These are phyloP conservation scores for Chloropsis cyanopogon DNA, from an alignment of 2,113 vertebrate species.

Conservation along the genomic window DNA sequence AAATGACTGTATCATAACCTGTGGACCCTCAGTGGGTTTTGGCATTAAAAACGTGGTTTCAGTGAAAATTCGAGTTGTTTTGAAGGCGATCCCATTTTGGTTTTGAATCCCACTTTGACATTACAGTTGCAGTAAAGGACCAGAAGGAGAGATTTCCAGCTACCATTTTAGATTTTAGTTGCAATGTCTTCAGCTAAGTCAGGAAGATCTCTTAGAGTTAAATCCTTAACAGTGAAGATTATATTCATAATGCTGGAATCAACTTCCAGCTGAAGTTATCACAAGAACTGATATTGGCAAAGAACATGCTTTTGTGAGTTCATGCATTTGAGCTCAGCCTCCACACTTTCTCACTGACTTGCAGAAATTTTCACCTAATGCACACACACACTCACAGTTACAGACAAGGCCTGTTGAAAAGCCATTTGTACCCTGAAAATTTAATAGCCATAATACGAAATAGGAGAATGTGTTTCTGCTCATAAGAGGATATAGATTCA, in stretches of 20 bases:
- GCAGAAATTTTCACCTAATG: not conserved
- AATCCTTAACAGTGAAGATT: not conserved
- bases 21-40: not conserved
- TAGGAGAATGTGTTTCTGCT: not conserved
- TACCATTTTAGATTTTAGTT: not conserved
- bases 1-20: not conserved
- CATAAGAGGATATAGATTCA: not conserved
- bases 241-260: not conserved
- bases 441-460: not conserved
- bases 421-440: not conserved
- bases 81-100: not conserved
- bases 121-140: not conserved
- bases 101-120: not conserved
- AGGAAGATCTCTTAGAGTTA: not conserved
- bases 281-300: not conserved
- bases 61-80: not conserved
- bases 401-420: not conserved
- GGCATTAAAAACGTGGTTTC: not conserved
- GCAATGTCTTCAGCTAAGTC: not conserved
- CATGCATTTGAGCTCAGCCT: accelerated
- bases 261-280: not conserved
- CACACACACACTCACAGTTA: not conserved
- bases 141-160: not conserved
- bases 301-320: accelerated
- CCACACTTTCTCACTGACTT: not conserved